Base-by-base conservation (phyloP, 2,888 invertebrate genomes). In the Drosophila macrospina region DNA sequence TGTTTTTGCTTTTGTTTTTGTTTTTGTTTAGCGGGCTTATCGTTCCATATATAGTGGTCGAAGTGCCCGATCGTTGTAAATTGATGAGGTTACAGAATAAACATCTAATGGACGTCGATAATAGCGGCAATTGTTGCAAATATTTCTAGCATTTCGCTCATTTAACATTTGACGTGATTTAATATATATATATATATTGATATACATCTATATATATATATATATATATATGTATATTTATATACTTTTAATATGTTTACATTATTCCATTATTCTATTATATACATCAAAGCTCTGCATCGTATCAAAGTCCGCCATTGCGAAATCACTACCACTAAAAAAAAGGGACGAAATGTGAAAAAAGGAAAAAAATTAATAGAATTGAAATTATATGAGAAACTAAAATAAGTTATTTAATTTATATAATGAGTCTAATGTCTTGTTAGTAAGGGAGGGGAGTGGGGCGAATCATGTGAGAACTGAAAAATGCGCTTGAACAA, bases 241-340 rank as follows among this genome's bases (percentile, higher is more conserved):
- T 10, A 47, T 52, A 41, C 50, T 30, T 47, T 45, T 62, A 57
- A 51, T 44, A 56, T 70, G 15, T 56, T 48, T 45, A 64, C 61
- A 59, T 69, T 57, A 55, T 55, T 61, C 44, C 61, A 59, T 69
- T 57, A 55, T 55, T 61, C 44, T 61, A 39, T 80, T 68, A 74
- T 85, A 85, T 51, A 73, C 70, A 66, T 86, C 82, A 81, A 83
- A 85, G 69, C 62, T 72, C 61, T 62, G 65, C 68, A 87, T 87
- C 74, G 85, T 63, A 42, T 89, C 89, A 67, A 90, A 90, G 74
- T 90, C 89, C 85, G 85, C 11, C 74, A 89, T 86, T 66, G 69
- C 77, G 74, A 88, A 90, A 78, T 89, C 89, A 78, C 66, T 86
- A 78, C 78, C 86, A 80, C 89, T 90, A 74, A 76, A 77, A 70